Conservation (phyloP, 1,140 invertebrate genomes). For the Idris sp. region DNA sequence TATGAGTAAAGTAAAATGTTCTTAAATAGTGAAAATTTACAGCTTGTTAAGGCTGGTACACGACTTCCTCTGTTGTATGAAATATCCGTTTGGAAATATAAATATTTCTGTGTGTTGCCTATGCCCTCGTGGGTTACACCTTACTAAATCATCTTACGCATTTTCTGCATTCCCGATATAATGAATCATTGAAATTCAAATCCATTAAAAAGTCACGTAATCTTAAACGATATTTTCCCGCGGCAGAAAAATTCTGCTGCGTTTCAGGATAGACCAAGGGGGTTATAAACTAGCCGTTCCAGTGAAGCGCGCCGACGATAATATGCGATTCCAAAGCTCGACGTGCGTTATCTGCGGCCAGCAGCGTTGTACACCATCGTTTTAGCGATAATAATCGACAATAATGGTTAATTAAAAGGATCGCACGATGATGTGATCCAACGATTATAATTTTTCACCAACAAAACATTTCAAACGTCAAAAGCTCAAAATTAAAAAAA, state of each 20-base stretch:
- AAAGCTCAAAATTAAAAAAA: too few species aligned
- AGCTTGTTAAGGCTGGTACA: neutral
- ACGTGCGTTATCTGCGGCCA: conserved; percentile 49
- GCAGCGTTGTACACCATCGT: conserved; percentile 19
- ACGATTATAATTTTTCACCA: neutral
- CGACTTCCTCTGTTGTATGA: conserved; percentile 6
- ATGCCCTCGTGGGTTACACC: too few species aligned
- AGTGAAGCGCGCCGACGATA: conserved; percentile 64
- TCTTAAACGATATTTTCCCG: conserved; percentile 55
- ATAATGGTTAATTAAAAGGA: conserved; percentile 29
- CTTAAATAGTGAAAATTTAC: neutral
- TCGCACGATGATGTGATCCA: conserved; percentile 2
- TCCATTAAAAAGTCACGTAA: conserved; percentile 55
- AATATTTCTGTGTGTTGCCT: neutral
- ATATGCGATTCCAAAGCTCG: conserved; percentile 72
- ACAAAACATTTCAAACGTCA: neutral
- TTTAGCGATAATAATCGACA: conserved; percentile 36
- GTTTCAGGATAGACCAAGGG: conserved; percentile 41
- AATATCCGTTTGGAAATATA: conserved; percentile 5
- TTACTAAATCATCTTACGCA: neutral
- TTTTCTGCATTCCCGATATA: conserved; percentile 13
- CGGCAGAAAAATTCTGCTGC: conserved; percentile 25
- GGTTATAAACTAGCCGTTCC: conserved; percentile 65
- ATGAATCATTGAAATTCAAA: conserved; percentile 60
- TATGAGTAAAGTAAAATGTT: too few species aligned